These are phyloP conservation scores for Rhineura floridana DNA, from an alignment of 2,113 vertebrate species.

Conservation along the genomic window DNA sequence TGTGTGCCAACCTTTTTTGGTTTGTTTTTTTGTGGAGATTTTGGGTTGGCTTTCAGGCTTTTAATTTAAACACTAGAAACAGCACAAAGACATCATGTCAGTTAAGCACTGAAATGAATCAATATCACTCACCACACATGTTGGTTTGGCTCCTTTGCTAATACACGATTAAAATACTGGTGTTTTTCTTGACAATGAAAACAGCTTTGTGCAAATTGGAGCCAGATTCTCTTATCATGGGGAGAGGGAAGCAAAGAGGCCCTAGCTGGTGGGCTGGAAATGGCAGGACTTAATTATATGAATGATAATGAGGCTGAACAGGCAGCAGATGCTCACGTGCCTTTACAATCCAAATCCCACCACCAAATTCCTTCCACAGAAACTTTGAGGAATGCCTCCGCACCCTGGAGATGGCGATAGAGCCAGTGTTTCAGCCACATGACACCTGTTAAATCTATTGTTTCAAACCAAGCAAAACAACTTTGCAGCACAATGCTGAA, in stretches of 20 bases:
- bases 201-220: neutral
- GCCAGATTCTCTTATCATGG: neutral
- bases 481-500: constrained; percentile 78
- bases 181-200: neutral
- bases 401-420: constrained; percentile 76
- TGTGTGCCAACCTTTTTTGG: neutral
- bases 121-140: neutral
- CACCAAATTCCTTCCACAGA: constrained; percentile 74
- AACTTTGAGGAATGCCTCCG: constrained; percentile 76
- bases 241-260: constrained; percentile 44
- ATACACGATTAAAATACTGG: neutral
- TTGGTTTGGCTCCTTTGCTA: neutral
- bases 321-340: constrained; percentile 89
- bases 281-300: constrained; percentile 80
- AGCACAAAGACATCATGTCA: neutral
- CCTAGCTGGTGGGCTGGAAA: constrained; percentile 55
- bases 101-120: neutral
- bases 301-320: constrained; percentile 83
- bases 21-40: neutral
- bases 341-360: constrained; percentile 83
- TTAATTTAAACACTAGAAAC: neutral
- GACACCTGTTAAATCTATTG: constrained; percentile 90
- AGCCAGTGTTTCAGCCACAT: constrained; percentile 71
- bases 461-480: constrained; percentile 66
- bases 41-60: neutral